Evolutionary conservation across 2,797 vertebrate genomes (phyloP), one percentile per base, ranked within the genome.

Genomic region (Semotilus atromaculatus): DNA sequence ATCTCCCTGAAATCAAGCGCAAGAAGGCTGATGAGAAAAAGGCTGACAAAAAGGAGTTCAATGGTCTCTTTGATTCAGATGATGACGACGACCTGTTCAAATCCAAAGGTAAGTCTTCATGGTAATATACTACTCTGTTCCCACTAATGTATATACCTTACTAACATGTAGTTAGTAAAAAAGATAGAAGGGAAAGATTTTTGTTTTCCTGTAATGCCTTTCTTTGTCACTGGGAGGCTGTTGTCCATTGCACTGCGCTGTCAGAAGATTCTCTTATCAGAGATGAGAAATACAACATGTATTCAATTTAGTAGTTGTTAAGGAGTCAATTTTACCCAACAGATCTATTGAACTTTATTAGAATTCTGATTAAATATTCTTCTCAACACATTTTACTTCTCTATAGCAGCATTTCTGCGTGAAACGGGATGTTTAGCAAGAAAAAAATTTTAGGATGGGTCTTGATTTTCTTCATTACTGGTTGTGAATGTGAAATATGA

Each of bases 1-100:
- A 99, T 89, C 95, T 99, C 81, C 98, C 98, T 1, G 96, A 97
- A 91, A 96, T 98, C 86, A 99, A 98, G 84, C 95, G 97, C 9
- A 97, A 76, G 92, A 98, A 94, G 92, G 82, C 93, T 9, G 92
- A 93, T 1, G 95, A 97, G 70, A 95, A 90, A 34, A 98, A 97
- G 88, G 95, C 96, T 75, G 97, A 98, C 88, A 97, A 96, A 91
- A 96, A 94, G 88, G 96, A 97, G 84, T 98, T 99, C 90, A 97
- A 96, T 92, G 97, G 96, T n/a, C 96, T 99, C 55, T 99, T 99
- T 6, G 93, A 98, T 34, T 94, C 97, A 60, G 96, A 96, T 0
- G 45, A 48, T 45, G 94, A 93, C 13, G 87, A 85, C 0, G 67
- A 64, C 1, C 94, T 93, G 26, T 89, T 96, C 51, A 90, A 92